Base-by-base conservation (phyloP, 1,140 invertebrate genomes). In the Heterodera schachtii region DNA sequence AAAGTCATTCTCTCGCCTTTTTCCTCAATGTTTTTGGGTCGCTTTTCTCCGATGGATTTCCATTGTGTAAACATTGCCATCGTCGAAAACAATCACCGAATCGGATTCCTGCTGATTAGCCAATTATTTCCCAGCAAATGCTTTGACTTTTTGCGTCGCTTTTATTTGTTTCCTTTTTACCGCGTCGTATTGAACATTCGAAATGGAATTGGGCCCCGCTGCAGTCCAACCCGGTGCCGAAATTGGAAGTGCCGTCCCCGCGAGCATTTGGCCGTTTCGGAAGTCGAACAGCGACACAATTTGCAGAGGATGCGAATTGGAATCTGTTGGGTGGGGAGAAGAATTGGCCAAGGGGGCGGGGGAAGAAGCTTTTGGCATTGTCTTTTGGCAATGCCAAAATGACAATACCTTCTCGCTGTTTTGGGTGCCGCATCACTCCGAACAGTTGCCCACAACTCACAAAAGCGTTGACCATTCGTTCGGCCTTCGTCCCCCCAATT, bases 171-270 rank as follows among this genome's bases (percentile, higher is more conserved):
- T 31, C 57, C 13, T 7, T 43, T 0, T 78, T 43, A 78, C 57
- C 57, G 69, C 31, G 47, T 84, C 83, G 75, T 84, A 84, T 44
- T 84, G 83, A 3, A 84, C 83, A 75, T 79, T 84, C 3, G 83
- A 82, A 21, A 84, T 83, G 19, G 31, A 44, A 74, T 70, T 64
- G 70, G 8, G 49, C 16, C 81, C 71, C 49, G 73, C 73, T 49
- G 57, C 41, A 46, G 41, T 19, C 57, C 57, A 73, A 44, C 41
- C 70, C 57, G 44, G 60, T 60, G 16, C n/a, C 21, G 49, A 43
- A 13, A 82, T 49, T 47, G 66, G 66, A n/a, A 78, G 64, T 41
- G n/a, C 57, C 16, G 52, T 44, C 4, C n/a, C 7, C 7, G 41
- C 19, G 7, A 82, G 73, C 31, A 11, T 44, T 3, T 64, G 79